Base-by-base conservation (phyloP, 2,888 invertebrate species). In the Drosophila anomelani region DNA sequence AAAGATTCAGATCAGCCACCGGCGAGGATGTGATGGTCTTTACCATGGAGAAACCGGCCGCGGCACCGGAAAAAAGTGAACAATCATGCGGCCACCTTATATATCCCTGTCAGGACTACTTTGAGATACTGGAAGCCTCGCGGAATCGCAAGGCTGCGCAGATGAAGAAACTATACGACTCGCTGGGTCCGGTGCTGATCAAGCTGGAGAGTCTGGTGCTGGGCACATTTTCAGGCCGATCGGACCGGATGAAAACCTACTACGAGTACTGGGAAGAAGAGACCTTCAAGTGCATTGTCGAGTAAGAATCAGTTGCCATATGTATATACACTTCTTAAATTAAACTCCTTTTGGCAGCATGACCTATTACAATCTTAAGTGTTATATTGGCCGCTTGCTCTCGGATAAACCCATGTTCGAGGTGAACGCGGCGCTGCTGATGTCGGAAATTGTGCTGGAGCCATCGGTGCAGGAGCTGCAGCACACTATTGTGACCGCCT, bases 191-290 rank as follows among this genome's bases (percentile, higher is more conserved):
- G 0, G 95, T 97, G 63, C 93, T 98, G 15, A 95, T 96, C 82
- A 98, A 98, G 92, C 92, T 98, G 74, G 98, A 98, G 92, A 96
- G 96, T 75, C 93, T 98, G 39, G 96, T 97, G 2, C 94, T 97
- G 23, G 95, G 96, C 70, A 95, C 96, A 2, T 96, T 96, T 78
- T 96, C 96, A 0, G 97, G 98, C 3, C 93, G 93, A 58, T 96
- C 96, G 0, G 91, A 94, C 0, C 94, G 95, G 74, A 96, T 98
- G 96, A 93, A 93, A 6, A 93, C 95, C 1, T 97, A 97, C 91
- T 98, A 98, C 88, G 93, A 94, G 0, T 94, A 94, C 91, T 98
- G 97, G 96, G 98, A 98, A 91, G 94, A 94, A 84, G 95, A 95
- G 91, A 95, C 97, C 23, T 97, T 96, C 90, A 93, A 94, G 23